Percentiles rank a stretch among this genome's conserved stretches.
Evolutionary conservation across 2,797 vertebrate genomes (phyloP).

Genomic region (Rallus crepitans): DNA sequence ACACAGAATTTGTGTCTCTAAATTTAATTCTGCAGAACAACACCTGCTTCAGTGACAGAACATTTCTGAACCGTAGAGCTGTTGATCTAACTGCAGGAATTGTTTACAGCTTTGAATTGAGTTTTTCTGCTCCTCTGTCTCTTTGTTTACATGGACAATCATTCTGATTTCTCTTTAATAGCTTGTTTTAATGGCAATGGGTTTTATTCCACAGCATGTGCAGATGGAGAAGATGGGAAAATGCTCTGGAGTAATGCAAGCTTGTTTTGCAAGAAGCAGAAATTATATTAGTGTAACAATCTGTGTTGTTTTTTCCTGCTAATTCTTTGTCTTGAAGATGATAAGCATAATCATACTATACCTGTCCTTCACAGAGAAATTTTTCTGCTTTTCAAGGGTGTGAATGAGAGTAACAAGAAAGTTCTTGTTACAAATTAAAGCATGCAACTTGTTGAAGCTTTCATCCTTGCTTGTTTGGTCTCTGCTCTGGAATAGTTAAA

Average conservation of each 20-base stretch:
- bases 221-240: slow-evolving; percentile 38
- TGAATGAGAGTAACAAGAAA: slow-evolving; percentile 94
- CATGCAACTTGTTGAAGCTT: slow-evolving; percentile 83
- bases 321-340: slow-evolving; percentile 46
- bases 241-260: neutral
- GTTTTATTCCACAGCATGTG: neutral
- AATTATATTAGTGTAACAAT: slow-evolving; percentile 7
- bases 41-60: slow-evolving; percentile 45
- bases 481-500: slow-evolving; percentile 79
- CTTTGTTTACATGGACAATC: slow-evolving; percentile 27
- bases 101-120: slow-evolving; percentile 45
- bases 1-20: slow-evolving; percentile 8
- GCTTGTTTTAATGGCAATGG: slow-evolving; percentile 12
- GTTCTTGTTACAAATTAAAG: slow-evolving; percentile 88
- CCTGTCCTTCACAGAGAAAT: slow-evolving; percentile 93
- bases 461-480: slow-evolving; percentile 82
- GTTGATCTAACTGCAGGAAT: slow-evolving; percentile 47
- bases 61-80: slow-evolving; percentile 22
- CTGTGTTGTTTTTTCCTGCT: neutral
- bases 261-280: neutral
- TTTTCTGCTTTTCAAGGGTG: slow-evolving; percentile 92
- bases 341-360: slow-evolving; percentile 75
- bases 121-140: slow-evolving; percentile 25
- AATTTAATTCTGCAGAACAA: slow-evolving; percentile 39
- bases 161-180: slow-evolving; percentile 31